Evolutionary conservation across 2,797 vertebrate genomes (phyloP).

Genomic region (Myiotriccus ornatus): DNA sequence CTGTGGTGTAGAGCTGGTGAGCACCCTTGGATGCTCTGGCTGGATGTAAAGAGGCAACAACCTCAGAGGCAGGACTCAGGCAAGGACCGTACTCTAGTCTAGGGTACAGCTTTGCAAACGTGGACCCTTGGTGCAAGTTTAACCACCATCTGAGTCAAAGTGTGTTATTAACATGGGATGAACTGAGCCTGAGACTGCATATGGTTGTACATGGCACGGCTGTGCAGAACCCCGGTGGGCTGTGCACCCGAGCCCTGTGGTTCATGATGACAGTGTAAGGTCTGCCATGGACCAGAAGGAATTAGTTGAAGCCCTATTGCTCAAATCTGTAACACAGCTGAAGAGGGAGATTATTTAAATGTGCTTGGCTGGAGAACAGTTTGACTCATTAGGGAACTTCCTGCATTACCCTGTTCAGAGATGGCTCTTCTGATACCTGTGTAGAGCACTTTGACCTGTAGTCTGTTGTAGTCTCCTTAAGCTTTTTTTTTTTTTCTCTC

Average conservation of each 20-base stretch:
- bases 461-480: not conserved
- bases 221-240: not conserved
- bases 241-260: not conserved
- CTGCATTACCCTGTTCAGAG: not conserved
- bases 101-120: not conserved
- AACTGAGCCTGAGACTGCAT: not conserved
- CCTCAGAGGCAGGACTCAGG: not conserved
- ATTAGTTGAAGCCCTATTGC: not conserved
- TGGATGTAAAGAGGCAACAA: accelerated
- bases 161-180: not conserved
- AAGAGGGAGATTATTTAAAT: not conserved
- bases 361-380: not conserved
- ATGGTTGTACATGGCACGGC: accelerated
- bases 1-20: not conserved
- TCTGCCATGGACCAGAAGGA: not conserved
- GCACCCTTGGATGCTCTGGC: not conserved
- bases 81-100: accelerated
- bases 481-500: not conserved
- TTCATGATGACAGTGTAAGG: not conserved
- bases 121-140: too few species aligned
- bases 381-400: not conserved
- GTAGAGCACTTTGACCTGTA: not conserved
- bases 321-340: not conserved
- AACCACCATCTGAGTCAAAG: not conserved
- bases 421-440: not conserved